Conservation (phyloP, 2,797 vertebrate genomes). For the Sphenopsis melanotis region DNA sequence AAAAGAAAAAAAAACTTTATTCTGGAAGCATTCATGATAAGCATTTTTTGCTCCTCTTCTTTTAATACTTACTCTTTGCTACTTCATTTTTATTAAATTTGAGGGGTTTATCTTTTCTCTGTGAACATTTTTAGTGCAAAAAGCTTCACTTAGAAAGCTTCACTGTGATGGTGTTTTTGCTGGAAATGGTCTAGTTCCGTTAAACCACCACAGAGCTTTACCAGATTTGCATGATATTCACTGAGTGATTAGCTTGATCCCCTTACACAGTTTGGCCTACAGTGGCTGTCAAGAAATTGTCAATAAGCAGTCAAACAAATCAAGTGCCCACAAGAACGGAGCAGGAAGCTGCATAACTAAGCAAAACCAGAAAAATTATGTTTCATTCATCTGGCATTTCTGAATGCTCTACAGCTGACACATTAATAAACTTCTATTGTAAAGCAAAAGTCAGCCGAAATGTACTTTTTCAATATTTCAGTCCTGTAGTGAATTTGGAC, state of each 20-base stretch:
- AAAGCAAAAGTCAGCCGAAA: not conserved
- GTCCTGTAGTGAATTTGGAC: not conserved
- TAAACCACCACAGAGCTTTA: not conserved
- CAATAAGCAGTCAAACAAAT: not conserved
- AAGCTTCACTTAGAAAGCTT: not conserved
- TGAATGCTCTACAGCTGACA: not conserved
- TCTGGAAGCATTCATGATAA: not conserved
- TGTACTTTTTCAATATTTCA: not conserved
- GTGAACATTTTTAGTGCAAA: not conserved
- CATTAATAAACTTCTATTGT: not conserved
- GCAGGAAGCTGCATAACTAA: not conserved
- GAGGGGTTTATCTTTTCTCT: accelerated
- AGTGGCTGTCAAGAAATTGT: not conserved
- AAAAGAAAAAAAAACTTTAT: not conserved
- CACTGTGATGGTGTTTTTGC: not conserved
- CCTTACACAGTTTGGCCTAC: not conserved
- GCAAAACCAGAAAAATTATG: not conserved
- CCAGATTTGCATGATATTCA: not conserved
- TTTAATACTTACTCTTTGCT: not conserved
- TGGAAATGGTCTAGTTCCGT: not conserved
- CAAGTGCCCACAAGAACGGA: not conserved
- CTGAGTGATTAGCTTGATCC: not conserved
- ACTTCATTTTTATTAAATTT: not conserved
- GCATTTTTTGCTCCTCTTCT: not conserved
- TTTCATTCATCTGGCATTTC: not conserved